Base-by-base conservation (phyloP, 2,888 invertebrate genomes). In the Nowickia ferox region DNA sequence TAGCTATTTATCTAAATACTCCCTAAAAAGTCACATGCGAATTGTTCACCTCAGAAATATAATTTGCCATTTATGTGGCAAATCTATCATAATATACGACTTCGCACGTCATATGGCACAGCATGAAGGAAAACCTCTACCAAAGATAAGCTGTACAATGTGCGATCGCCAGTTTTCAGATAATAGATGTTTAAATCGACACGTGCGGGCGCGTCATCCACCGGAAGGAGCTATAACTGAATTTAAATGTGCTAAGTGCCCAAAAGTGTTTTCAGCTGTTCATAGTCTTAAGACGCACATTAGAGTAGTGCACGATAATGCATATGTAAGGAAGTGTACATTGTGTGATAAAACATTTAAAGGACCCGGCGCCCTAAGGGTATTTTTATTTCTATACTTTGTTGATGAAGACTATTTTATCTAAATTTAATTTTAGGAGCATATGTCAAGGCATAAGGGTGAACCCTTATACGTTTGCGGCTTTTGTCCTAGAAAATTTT, bases 341-440 rank as follows among this genome's bases (percentile, higher is more conserved):
- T 88, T 92, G 42, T 93, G 93, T 84, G 88, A 89, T 0, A 93
- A 93, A 84, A 90, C 90, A 9, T 93, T 93, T 80, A 92, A 92
- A 66, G 91, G 91, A 46, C 88, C 91, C 1, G 38, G 48, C 2
- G 44, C 61, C 0, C 4, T 30, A 17, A 72, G 48, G 61, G 72
- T 44, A 11, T 44, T 51, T 1, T 8, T 30, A 53, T 44, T 19
- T 13, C 5, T 30, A 30, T 30, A 30, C 6, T 6, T 30, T 30
- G 9, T 19, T 55, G 30, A 30, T 30, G 5, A 30, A 30, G 5
- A 30, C 30, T 30, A n/a, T n/a, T 4, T 30, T 30, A 30, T 30
- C 3, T 30, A 30, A 30, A 5, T 30, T 30, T 6, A 30, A 30
- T 30, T 30, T 30, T 30, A 30, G 30, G 30, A 30, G 30, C 30